Base-by-base conservation (phyloP, 2,797 vertebrate genomes). In the Micromesistius poutassou region DNA sequence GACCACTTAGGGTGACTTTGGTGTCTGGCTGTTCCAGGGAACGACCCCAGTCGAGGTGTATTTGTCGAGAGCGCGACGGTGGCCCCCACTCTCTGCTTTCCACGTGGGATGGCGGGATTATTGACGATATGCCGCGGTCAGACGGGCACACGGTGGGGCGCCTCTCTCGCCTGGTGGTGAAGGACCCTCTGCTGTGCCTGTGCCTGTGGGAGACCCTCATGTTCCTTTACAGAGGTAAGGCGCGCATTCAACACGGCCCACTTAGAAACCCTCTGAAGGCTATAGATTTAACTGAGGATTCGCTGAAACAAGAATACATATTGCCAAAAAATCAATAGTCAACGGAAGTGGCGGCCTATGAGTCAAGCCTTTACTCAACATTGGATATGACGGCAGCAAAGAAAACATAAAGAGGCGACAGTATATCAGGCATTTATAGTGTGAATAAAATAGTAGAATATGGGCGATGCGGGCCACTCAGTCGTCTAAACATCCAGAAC, bases 211-310 rank as follows among this genome's bases (percentile, higher is more conserved):
- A 98, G 91, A 95, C 96, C 22, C 95, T 99, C 77, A 96, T 94
- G 95, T 99, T 99, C 90, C 96, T 99, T 81, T 99, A 99, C 84
- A 95, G 97, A 97, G 98, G 98, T 99, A 95, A 75, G 78, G 30
- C 62, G 28, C 62, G 12, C 62, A 10, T 25, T 66, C n/a, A 28
- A 68, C n/a, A 68, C 62, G 10, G n/a, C 62, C 62, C 7, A 25
- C 25, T 68, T 28, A 16, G 62, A 68, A 68, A 25, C 62, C n/a
- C 62, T 28, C 25, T 10, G 55, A 62, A n/a, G 55, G 55, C 55
- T 62, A 25, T 25, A 62, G 55, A 25, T 8, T 62, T 0, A 62
- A 10, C 22, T 2, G 55, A 62, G 55, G 25, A 28, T 68, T 28
- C 4, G 62, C 62, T 68, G 62, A 68, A 66, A 68, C 25, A 55